A percentile compares a stretch with the other conserved stretches of the same genome.
These are phyloP conservation scores for Masticophis lateralis DNA, from an alignment of 2,797 vertebrate genomes.

Conservation along the genomic window DNA sequence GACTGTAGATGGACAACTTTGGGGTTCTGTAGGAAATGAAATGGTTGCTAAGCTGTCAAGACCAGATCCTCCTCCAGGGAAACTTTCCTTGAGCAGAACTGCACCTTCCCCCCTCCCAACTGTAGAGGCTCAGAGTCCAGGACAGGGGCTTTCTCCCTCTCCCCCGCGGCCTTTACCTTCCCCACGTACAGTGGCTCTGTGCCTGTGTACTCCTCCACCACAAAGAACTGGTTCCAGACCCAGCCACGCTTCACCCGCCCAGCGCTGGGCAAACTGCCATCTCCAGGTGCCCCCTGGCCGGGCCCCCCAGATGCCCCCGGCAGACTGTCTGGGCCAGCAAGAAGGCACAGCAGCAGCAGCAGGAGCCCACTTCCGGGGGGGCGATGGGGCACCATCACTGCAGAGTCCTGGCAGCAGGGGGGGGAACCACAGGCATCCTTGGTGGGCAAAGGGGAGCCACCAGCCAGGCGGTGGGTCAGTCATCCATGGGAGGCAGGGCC, in stretches of 20 bases:
- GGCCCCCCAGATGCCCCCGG: background rate
- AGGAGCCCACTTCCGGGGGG: constrained; percentile 37
- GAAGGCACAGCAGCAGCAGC: constrained; percentile 56
- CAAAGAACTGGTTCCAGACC: constrained; percentile 99
- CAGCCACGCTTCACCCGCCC: constrained; percentile 95
- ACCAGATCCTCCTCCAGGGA: constrained; percentile 64
- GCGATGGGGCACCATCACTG: constrained; percentile 27
- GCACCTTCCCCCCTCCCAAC: background rate
- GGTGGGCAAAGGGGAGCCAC: background rate
- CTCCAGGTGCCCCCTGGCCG: constrained; percentile 45
- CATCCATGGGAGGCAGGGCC: background rate
- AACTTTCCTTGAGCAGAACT: constrained; percentile 64
- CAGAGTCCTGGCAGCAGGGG: constrained; percentile 40
- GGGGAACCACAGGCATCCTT: constrained; percentile 22
- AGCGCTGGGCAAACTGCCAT: constrained; percentile 68
- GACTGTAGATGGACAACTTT: constrained; percentile 53
- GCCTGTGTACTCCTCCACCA: constrained; percentile 98
- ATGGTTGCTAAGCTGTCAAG: constrained; percentile 68
- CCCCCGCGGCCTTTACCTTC: constrained; percentile 81
- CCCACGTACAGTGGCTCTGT: constrained; percentile 96
- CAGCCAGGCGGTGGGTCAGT: background rate
- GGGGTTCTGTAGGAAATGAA: constrained; percentile 32
- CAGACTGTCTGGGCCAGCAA: constrained; percentile 57
- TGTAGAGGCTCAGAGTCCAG: background rate
- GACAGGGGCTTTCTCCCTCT: background rate